Percentiles rank a stretch among this genome's conserved stretches.
phyloP scores from a whole-genome alignment of 2,888 invertebrate species.

The Folsomia candida region DNA sequence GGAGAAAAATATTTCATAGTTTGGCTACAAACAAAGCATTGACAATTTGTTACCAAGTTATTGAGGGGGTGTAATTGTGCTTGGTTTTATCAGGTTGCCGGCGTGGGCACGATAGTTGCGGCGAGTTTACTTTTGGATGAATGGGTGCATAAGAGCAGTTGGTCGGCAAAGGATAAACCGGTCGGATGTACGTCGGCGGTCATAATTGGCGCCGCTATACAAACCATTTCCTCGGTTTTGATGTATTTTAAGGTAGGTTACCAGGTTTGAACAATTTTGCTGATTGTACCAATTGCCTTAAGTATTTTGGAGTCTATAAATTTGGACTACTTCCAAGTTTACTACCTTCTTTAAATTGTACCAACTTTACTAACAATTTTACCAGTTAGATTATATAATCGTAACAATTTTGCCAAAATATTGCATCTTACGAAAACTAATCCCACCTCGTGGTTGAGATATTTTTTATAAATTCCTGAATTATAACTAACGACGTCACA shows the following conservation, averaged over 20 bases:
- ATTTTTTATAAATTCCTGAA: no score
- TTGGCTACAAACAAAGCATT: no score
- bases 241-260: conserved; percentile 22
- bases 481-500: no score
- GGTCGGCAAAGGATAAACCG: conserved; percentile 5
- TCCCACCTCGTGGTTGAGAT: no score
- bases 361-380: no score
- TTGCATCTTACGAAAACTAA: no score
- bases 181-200: neutral
- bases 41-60: neutral
- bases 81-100: conserved; percentile 7
- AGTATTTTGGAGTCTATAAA: no score
- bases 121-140: conserved; percentile 13
- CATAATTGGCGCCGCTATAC: conserved; percentile 13
- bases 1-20: no score
- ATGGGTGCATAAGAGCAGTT: neutral
- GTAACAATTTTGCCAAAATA: no score
- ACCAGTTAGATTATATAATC: no score
- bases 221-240: conserved; percentile 2
- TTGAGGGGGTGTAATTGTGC: neutral
- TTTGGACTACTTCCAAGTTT: no score
- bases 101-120: conserved; percentile 12
- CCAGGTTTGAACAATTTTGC: neutral
- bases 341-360: no score
- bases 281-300: neutral